Evolutionary conservation across 2,888 invertebrate species (phyloP), one percentile per base, ranked within the genome.

Genomic region (Rhagonycha fulva): DNA sequence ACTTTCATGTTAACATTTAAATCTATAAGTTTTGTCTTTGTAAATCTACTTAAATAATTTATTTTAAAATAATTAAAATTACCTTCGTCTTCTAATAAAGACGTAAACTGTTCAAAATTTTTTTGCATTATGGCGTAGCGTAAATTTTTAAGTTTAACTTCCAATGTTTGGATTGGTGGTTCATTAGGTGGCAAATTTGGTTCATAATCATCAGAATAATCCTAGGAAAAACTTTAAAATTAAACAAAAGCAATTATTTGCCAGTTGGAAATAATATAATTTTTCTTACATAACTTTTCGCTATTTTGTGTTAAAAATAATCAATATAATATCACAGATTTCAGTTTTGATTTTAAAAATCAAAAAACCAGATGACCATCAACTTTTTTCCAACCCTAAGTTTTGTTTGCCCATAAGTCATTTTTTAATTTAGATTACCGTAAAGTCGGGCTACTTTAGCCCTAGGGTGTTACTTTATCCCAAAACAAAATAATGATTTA

Each of bases 101-200:
- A 84, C 79, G 86, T 82, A 14, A 89, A 85, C 72, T 86, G 86
- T 70, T 83, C 80, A 9, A 88, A 32, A 79, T 88, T 86, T 23
- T 87, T 88, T 84, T 87, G 88, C 62, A 88, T 85, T 32, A 89
- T 88, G 67, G 89, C 88, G 82, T 87, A 87, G 84, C 89, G 88
- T 62, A 90, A 47, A 26, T 66, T 66, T 24, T 74, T 47, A 11
- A 76, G 26, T 71, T 75, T 72, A 9, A 67, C 70, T 32, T 79
- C 68, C 23, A 47, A 47, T 14, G 70, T 19, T 62, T 74, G 74
- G 47, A 70, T 70, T 70, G 76, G 62, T 10, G 23, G 72, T 71
- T 78, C 70, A 47, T 47, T 2, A 7, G 7, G 47, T 47, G 47
- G 47, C 24, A 12, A 5, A 14, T 24, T 72, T 28, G 66, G n/a